These are phyloP conservation scores for Drosophila orosa DNA, from an alignment of 1,140 invertebrate genomes.

Conservation along the genomic window DNA sequence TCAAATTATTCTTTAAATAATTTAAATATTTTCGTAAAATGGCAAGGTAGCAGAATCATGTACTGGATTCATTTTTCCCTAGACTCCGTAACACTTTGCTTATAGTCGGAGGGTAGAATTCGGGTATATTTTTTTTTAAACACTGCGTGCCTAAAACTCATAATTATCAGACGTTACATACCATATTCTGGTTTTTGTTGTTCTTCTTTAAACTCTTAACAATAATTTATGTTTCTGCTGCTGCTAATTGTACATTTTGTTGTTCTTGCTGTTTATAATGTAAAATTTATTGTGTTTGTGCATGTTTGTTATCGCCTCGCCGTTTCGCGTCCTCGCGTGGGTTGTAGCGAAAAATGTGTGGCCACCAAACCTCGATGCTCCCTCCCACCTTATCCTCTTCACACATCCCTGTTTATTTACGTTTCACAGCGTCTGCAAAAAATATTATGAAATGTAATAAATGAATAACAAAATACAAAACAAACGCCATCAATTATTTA, in stretches of 20 bases:
- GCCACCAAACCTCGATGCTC: slow-evolving; percentile 3
- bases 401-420: slow-evolving; percentile 29
- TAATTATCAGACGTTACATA: slow-evolving; percentile 69
- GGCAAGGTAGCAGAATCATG: background rate
- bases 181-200: slow-evolving; percentile 52
- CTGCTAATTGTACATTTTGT: slow-evolving; percentile 70
- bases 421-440: slow-evolving; percentile 24
- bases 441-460: slow-evolving; percentile 54
- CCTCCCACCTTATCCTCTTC: slow-evolving; percentile 4
- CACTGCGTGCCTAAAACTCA: slow-evolving; percentile 64
- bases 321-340: slow-evolving; percentile 13
- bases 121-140: slow-evolving; percentile 15
- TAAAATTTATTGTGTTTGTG: slow-evolving; percentile 72
- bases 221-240: slow-evolving; percentile 69
- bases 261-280: slow-evolving; percentile 40
- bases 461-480: slow-evolving; percentile 56
- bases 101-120: slow-evolving; percentile 20
- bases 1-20: too few relatives aligned
- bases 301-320: slow-evolving; percentile 65
- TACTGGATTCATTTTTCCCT: background rate
- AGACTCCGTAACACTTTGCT: slow-evolving; percentile 27
- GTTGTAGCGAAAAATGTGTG: slow-evolving; percentile 4
- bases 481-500: slow-evolving; percentile 63
- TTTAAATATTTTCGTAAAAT: background rate
- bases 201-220: slow-evolving; percentile 52